phyloP scores from a whole-genome alignment of 2,113 vertebrate genomes.

The Ailuropoda melanoleuca region DNA sequence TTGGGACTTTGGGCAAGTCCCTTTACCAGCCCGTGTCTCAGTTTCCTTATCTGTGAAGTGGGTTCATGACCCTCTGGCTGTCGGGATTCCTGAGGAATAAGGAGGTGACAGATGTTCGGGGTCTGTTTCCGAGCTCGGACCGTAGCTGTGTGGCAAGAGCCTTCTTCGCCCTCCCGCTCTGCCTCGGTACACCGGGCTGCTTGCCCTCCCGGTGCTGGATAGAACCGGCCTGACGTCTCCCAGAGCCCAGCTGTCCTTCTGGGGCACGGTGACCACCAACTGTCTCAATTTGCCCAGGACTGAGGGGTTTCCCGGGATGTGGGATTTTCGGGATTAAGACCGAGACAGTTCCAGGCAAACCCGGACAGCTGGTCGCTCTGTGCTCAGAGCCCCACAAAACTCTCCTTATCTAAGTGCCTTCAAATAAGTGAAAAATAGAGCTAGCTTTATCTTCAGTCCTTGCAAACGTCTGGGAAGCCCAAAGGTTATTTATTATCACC shows the following conservation, averaged over 20 bases:
- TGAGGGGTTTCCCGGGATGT: not conserved
- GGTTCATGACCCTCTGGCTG: not conserved
- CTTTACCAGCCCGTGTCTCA: not conserved
- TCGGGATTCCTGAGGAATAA: no score
- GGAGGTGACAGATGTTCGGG: not conserved
- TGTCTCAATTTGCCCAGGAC: not conserved
- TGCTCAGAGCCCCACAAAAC: not conserved
- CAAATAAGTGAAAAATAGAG: not conserved
- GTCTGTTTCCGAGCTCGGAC: not conserved
- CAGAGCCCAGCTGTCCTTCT: not conserved
- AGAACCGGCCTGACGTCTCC: not conserved
- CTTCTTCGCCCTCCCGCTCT: not conserved
- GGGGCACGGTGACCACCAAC: not conserved
- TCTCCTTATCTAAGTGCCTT: not conserved
- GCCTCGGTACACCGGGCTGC: not conserved
- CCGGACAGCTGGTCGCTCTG: not conserved
- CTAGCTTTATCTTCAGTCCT: not conserved
- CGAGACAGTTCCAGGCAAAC: not conserved
- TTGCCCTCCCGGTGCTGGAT: not conserved
- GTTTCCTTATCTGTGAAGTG: slow-evolving; percentile 23
- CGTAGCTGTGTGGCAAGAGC: not conserved
- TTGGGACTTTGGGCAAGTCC: not conserved
- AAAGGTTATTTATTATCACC: not conserved
- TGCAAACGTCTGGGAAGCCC: not conserved
- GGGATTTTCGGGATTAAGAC: not conserved